Evolutionary conservation across 2,113 vertebrate genomes (phyloP).

Genomic region (Nothoprocta perdicaria): DNA sequence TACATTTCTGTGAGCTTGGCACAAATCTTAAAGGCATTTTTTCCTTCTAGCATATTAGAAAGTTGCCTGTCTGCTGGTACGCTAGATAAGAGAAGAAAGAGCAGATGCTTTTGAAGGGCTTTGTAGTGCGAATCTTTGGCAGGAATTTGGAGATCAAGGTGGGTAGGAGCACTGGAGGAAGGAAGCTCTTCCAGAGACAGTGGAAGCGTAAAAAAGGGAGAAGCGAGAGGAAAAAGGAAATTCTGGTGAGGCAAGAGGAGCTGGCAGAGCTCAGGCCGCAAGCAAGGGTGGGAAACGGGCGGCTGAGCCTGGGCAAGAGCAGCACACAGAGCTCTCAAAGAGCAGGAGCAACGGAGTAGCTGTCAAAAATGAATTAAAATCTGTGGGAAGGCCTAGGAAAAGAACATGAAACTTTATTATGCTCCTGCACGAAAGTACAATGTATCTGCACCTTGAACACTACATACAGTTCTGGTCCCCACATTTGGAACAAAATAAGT

Average conservation of each 20-base stretch:
- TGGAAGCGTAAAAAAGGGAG: constrained; percentile 10
- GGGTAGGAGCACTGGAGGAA: background rate
- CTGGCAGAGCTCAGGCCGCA: background rate
- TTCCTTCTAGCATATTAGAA: constrained; percentile 58
- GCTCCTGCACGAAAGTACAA: background rate
- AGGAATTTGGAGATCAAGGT: constrained; percentile 63
- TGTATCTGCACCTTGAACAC: background rate
- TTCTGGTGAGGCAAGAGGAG: constrained; percentile 12
- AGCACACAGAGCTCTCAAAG: background rate
- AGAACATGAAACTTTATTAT: background rate
- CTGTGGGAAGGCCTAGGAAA: background rate
- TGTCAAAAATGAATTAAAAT: constrained; percentile 22
- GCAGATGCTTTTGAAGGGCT: constrained; percentile 55
- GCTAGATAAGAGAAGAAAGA: constrained; percentile 39
- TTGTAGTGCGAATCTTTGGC: constrained; percentile 8
- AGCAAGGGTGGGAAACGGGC: background rate
- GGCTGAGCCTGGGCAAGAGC: background rate
- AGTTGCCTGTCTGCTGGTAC: constrained; percentile 53
- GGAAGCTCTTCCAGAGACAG: constrained; percentile 25
- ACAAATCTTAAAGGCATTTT: constrained; percentile 49
- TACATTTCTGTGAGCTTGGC: constrained; percentile 63
- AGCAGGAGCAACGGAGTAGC: background rate
- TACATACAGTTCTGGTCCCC: background rate
- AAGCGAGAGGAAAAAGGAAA: constrained; percentile 35
- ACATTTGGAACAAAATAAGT: background rate